A percentile compares a stretch with the other conserved stretches of the same genome.
phyloP scores from a whole-genome alignment of 2,888 invertebrate genomes.

The Melinaea menophilus region DNA sequence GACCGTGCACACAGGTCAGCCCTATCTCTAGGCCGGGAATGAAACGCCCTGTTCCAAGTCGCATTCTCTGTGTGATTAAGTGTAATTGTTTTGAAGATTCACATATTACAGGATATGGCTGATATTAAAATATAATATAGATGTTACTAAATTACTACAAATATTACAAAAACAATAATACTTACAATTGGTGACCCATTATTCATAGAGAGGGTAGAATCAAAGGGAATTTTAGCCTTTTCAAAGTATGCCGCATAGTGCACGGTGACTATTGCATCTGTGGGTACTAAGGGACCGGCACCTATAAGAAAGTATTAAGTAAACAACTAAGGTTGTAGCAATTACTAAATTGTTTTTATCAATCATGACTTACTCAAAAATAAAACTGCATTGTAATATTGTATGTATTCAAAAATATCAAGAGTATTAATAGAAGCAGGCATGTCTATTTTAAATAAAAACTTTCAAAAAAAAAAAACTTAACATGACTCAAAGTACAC shows the following conservation, averaged over 20 bases:
- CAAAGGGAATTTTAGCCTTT: conserved; percentile 60
- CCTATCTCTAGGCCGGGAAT: conserved; percentile 62
- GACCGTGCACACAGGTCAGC: conserved; percentile 51
- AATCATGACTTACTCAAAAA: no score
- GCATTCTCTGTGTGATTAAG: conserved; percentile 42
- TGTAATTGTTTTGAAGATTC: background rate
- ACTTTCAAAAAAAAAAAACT: no score
- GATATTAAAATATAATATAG: no score
- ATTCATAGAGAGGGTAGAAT: conserved; percentile 60
- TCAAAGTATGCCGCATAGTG: conserved; percentile 71
- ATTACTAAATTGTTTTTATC: no score
- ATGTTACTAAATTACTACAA: no score
- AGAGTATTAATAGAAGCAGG: no score
- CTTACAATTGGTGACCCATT: conserved; percentile 51
- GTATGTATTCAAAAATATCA: no score
- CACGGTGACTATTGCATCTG: conserved; percentile 56
- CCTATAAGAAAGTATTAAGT: conserved; percentile 40
- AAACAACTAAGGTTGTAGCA: no score
- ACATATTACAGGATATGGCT: background rate
- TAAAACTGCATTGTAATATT: no score
- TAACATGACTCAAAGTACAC: no score
- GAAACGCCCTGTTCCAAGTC: conserved; percentile 47
- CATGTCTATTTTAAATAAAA: no score
- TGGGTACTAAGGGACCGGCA: conserved; percentile 53
- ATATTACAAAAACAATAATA: background rate